Base-by-base conservation (phyloP, 2,113 vertebrate genomes). In the Callionymus lyra region DNA sequence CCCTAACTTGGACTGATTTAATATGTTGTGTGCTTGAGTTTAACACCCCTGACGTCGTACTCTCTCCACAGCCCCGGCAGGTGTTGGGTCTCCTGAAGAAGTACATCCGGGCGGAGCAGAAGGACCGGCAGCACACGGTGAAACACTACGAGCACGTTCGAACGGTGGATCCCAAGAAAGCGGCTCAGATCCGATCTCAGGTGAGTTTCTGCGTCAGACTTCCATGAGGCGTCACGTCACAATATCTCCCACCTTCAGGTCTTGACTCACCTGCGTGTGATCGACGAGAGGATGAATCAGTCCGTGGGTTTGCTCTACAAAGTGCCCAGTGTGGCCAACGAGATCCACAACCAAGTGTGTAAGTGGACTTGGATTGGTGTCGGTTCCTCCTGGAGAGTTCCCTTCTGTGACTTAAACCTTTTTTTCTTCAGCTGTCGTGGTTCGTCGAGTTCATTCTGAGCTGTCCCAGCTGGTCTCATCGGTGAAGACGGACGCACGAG, bases 311-410 rank as follows among this genome's bases (percentile, higher is more conserved):
- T 97, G 55, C 91, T 99, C 38, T 94, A 91, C 83, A 98, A 95
- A 3, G 91, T 98, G 2, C 95, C 95, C 13, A 85, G 82, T 1
- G 90, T 99, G 47, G 89, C 93, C 1, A 89, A 85, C 57, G 92
- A 96, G 72, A 95, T 99, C 73, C 93, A 97, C 52, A 90, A 90
- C 69, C 91, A 99, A 94, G 94, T 99, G 2, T 88, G 95, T 97
- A 82, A 84, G 92, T 74, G 17, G 3, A 6, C 16, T 5, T 10
- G 1, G 9, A 2, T 9, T n/a, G 16, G 6, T 18, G 5, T 10
- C 11, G 4, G 10, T 9, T 35, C 10, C 12, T 12, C 34, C 10
- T 12, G 6, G 12, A n/a, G 10, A 12, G 6, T 35, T 6, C 13
- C 2, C 12, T 35, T 35, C 12, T 11, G 13, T 35, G 8, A 35